phyloP scores from a whole-genome alignment of 1,140 invertebrate species.

The Drosophila miranda region DNA sequence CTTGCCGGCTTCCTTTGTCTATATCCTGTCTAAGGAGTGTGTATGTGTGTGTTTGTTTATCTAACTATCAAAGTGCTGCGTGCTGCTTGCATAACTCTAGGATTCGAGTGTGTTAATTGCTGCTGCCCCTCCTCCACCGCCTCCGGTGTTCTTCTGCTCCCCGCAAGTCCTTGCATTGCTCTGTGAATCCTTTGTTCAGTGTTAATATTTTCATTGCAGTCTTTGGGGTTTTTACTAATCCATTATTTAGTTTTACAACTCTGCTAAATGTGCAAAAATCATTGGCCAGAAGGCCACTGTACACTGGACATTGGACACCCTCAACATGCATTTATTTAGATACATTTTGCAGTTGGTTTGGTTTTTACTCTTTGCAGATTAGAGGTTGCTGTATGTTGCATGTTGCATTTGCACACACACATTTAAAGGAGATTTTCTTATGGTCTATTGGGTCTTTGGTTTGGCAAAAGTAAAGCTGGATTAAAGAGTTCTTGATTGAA shows the following conservation, averaged over 20 bases:
- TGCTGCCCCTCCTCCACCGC: background rate
- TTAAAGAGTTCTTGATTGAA: too few species aligned
- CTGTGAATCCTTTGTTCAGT: slow-evolving; percentile 24
- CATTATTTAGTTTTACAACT: slow-evolving; percentile 32
- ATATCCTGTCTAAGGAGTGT: background rate
- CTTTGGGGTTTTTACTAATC: slow-evolving; percentile 13
- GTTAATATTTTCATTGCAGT: slow-evolving; percentile 45
- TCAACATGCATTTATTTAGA: background rate
- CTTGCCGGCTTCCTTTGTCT: slow-evolving; percentile 41
- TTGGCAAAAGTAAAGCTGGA: too few species aligned
- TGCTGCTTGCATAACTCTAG: slow-evolving; percentile 44
- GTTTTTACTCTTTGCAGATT: slow-evolving; percentile 28
- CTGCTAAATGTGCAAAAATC: slow-evolving; percentile 44
- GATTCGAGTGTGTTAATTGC: slow-evolving; percentile 60
- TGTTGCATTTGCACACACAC: background rate
- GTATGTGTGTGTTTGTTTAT: slow-evolving; percentile 49
- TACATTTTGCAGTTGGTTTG: slow-evolving; percentile 17
- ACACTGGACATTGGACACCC: too few species aligned
- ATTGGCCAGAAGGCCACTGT: background rate
- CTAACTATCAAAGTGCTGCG: slow-evolving; percentile 56
- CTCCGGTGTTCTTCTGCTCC: background rate
- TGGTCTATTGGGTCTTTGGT: too few species aligned
- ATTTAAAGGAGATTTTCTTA: too few species aligned
- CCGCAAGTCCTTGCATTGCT: background rate
- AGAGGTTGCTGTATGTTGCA: slow-evolving; percentile 11